Evolutionary conservation across 2,797 vertebrate genomes (phyloP).

Genomic region (Merluccius polli): DNA sequence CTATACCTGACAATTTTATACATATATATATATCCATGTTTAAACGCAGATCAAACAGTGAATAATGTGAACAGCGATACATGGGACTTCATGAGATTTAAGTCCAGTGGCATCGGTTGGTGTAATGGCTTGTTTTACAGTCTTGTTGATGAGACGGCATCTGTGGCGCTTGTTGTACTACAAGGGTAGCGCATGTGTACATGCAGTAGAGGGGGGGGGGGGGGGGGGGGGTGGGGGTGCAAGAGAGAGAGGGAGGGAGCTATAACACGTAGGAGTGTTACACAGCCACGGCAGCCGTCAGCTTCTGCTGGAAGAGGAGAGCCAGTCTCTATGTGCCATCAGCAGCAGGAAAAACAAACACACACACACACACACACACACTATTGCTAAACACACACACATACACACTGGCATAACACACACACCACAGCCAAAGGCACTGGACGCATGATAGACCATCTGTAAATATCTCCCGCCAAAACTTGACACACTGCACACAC

Average conservation of each 20-base stretch:
- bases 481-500: conserved; percentile 6
- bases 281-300: conserved; percentile 60
- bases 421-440: neutral
- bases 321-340: conserved; percentile 53
- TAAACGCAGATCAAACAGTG: neutral
- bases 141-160: neutral
- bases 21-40: neutral
- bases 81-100: neutral
- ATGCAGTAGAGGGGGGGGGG: conserved; percentile 21
- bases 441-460: conserved; percentile 27
- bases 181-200: conserved; percentile 25
- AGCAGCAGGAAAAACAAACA: conserved; percentile 20
- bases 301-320: conserved; percentile 67
- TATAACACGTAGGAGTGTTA: conserved; percentile 3
- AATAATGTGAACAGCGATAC: neutral
- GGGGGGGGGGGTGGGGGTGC: neutral
- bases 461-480: conserved; percentile 22
- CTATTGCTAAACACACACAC: conserved; percentile 12
- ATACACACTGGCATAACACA: conserved; percentile 15
- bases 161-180: conserved; percentile 44
- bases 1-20: neutral
- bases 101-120: neutral
- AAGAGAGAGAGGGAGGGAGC: neutral
- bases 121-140: neutral
- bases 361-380: conserved; percentile 28